Conservation (phyloP, 2,888 invertebrate genomes). For the Tenthredo distinguenda region DNA sequence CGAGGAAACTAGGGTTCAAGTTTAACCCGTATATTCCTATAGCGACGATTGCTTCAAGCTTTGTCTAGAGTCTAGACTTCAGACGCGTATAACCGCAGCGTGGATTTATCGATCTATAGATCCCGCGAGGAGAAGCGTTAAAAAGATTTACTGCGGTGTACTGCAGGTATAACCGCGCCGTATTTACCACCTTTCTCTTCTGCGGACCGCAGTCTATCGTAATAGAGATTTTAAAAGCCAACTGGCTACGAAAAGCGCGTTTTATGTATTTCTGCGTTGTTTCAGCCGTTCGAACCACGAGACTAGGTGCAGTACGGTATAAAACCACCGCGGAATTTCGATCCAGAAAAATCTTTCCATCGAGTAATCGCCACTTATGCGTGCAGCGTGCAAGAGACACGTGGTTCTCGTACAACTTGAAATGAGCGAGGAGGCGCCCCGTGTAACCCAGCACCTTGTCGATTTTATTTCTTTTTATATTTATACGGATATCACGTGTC, state of each 20-base stretch:
- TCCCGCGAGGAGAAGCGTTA: conserved; percentile 31
- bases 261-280: not conserved
- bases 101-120: conserved; percentile 38
- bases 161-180: not conserved
- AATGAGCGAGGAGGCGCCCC: not conserved
- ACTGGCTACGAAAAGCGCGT: not conserved
- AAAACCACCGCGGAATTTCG: not conserved
- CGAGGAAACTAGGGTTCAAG: conserved; percentile 17
- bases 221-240: not conserved
- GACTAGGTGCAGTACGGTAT: not conserved
- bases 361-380: not conserved
- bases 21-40: not conserved
- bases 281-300: not conserved
- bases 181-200: conserved; percentile 1
- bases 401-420: not conserved
- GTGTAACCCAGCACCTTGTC: not conserved
- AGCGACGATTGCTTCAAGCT: conserved; percentile 3
- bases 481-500: not conserved
- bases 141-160: conserved; percentile 34
- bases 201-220: not conserved
- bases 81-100: conserved; percentile 11
- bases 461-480: not conserved
- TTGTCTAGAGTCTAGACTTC: conserved; percentile 38
- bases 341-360: not conserved
- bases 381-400: not conserved